These are phyloP conservation scores for Chrysotoxum bicinctum DNA, from an alignment of 2,888 invertebrate genomes.

Conservation along the genomic window DNA sequence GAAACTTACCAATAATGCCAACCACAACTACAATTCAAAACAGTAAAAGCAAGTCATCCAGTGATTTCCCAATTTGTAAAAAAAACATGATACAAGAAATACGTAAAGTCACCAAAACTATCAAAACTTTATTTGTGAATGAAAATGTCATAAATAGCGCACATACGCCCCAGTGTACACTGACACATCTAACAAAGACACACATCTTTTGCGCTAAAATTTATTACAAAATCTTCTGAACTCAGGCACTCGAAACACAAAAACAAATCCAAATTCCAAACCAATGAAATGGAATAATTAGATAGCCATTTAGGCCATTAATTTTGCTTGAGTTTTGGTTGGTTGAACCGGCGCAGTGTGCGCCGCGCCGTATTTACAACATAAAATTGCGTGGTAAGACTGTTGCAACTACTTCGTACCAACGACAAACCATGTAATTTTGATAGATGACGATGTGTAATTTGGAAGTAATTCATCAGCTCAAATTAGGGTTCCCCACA, in stretches of 20 bases:
- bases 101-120: not conserved
- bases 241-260: conserved; percentile 32
- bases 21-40: not conserved
- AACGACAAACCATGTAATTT: conserved; percentile 17
- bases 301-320: conserved; percentile 36
- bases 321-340: conserved; percentile 15
- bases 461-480: conserved; percentile 29
- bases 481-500: not conserved
- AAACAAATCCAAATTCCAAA: conserved; percentile 7
- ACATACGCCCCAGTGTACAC: conserved; percentile 52
- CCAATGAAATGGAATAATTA: conserved; percentile 45
- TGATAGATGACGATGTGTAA: conserved; percentile 22
- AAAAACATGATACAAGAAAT: not conserved
- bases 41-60: conserved; percentile 34
- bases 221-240: conserved; percentile 63
- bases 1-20: conserved; percentile 28
- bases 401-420: conserved; percentile 49
- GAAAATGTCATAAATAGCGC: conserved; percentile 19
- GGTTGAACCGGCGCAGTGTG: not conserved
- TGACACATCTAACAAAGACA: conserved; percentile 20
- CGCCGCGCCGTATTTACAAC: conserved; percentile 3
- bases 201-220: not conserved
- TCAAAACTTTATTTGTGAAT: not conserved
- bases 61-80: conserved; percentile 45
- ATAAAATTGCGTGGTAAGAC: conserved; percentile 42